Evolutionary conservation across 2,797 vertebrate species (phyloP).

Genomic region (Threskiornis aethiopicus): DNA sequence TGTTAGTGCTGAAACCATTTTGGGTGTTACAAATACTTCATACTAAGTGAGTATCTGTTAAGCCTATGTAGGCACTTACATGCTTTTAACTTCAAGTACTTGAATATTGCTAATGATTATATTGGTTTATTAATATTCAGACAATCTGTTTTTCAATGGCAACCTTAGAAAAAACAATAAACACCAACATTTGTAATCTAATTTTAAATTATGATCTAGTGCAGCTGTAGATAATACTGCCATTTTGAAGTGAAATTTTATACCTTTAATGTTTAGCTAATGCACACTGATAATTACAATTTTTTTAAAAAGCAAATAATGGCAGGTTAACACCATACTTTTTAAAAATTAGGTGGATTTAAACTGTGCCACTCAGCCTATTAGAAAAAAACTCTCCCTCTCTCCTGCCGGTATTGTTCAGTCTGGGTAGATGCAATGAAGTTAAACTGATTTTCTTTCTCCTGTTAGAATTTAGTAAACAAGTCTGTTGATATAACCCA

Average conservation of each 20-base stretch:
- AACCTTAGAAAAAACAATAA: background rate
- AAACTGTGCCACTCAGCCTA: background rate
- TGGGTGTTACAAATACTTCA: background rate
- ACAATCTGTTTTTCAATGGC: background rate
- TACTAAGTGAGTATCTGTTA: background rate
- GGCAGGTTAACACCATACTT: background rate
- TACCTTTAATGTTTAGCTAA: background rate
- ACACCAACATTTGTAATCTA: background rate
- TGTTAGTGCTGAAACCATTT: background rate
- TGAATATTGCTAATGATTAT: background rate
- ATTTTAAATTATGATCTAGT: background rate
- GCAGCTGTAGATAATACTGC: background rate
- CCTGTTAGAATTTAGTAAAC: background rate
- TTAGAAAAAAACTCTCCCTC: background rate
- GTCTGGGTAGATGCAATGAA: background rate
- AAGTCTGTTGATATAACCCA: background rate
- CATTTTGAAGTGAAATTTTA: background rate
- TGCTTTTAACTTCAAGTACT: background rate
- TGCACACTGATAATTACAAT: background rate
- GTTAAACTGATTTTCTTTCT: background rate
- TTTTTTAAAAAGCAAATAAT: background rate
- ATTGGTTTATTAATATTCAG: background rate
- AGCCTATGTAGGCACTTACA: background rate
- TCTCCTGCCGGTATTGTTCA: background rate
- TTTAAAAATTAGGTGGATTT: background rate